phyloP scores from a whole-genome alignment of 2,797 vertebrate species.

The Megaceryle alcyon region DNA sequence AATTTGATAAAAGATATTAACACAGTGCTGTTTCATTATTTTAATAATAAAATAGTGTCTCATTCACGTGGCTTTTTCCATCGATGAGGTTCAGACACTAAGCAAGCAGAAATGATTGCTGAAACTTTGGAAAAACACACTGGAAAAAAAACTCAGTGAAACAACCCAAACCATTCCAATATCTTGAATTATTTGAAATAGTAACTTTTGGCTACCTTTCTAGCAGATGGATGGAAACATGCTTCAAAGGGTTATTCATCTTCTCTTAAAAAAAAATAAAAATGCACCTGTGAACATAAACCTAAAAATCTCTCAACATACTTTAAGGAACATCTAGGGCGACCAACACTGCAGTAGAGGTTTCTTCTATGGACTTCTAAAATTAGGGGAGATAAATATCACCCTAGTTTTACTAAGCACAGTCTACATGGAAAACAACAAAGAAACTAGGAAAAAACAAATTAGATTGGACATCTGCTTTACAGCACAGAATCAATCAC shows the following conservation, averaged over 20 bases:
- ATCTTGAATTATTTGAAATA: neutral
- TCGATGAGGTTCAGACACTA: neutral
- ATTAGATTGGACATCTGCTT: neutral
- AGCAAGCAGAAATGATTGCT: neutral
- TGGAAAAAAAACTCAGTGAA: neutral
- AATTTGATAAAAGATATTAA: neutral
- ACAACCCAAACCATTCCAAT: neutral
- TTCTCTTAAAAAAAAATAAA: neutral
- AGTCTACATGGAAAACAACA: neutral
- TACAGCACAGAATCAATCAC: neutral
- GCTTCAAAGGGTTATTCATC: neutral
- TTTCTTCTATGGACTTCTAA: neutral
- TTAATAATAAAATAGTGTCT: neutral
- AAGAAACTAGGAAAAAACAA: neutral
- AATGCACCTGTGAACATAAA: neutral
- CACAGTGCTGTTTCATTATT: neutral
- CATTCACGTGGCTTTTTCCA: neutral
- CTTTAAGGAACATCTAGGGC: neutral
- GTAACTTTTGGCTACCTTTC: neutral
- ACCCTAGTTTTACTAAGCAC: neutral
- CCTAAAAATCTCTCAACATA: neutral
- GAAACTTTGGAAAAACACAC: neutral
- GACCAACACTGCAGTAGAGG: neutral
- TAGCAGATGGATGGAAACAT: neutral
- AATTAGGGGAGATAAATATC: neutral